phyloP scores from a whole-genome alignment of 1,140 invertebrate genomes.

The Eubasilissa regina region DNA sequence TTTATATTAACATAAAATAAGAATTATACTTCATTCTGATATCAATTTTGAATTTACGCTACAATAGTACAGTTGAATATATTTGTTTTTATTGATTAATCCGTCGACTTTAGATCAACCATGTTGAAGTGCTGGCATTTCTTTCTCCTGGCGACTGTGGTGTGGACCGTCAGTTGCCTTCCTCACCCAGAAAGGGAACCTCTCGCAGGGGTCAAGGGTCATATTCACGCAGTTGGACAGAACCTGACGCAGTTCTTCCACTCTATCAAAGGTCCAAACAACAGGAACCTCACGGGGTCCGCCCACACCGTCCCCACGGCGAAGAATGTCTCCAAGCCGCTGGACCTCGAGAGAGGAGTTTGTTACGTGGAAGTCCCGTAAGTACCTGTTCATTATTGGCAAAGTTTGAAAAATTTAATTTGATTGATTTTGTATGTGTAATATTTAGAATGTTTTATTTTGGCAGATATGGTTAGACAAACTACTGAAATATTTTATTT shows the following conservation, averaged over 20 bases:
- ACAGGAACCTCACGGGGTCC: slow-evolving; percentile 54
- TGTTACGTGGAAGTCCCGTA: slow-evolving; percentile 75
- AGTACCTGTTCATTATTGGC: slow-evolving; percentile 61
- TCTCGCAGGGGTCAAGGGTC: slow-evolving; percentile 30
- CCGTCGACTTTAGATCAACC: not conserved
- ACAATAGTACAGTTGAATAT: too few species aligned
- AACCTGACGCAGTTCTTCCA: slow-evolving; percentile 34
- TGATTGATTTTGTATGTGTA: too few species aligned
- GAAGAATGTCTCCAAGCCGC: slow-evolving; percentile 45
- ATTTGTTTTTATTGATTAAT: too few species aligned
- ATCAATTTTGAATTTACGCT: too few species aligned
- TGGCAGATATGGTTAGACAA: too few species aligned
- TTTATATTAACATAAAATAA: too few species aligned
- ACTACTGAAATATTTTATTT: too few species aligned
- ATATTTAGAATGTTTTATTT: too few species aligned
- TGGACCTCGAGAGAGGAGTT: slow-evolving; percentile 67
- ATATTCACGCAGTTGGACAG: not conserved
- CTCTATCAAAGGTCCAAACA: not conserved
- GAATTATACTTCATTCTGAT: too few species aligned
- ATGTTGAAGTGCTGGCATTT: slow-evolving; percentile 27
- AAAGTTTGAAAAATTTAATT: too few species aligned
- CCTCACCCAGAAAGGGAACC: slow-evolving; percentile 24
- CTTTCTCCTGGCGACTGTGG: slow-evolving; percentile 11
- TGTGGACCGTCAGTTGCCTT: slow-evolving; percentile 6
- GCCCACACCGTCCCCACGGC: slow-evolving; percentile 24